phyloP scores from a whole-genome alignment of 2,113 vertebrate genomes.

The Pachycephala philippinensis region DNA sequence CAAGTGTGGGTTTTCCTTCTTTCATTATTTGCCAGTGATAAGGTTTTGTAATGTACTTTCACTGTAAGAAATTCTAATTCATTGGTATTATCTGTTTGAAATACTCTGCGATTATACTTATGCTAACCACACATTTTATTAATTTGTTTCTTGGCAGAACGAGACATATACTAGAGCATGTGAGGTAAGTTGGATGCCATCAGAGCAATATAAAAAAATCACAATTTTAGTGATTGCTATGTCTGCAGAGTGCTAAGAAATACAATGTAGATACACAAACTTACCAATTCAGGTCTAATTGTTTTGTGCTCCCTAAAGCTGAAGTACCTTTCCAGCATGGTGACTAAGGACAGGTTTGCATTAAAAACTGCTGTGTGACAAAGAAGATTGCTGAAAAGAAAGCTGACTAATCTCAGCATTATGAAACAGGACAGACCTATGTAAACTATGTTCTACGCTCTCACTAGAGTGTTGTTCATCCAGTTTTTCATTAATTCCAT shows the following conservation, averaged over 20 bases:
- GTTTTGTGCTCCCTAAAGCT: not conserved
- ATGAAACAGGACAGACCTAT: not conserved
- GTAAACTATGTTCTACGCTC: not conserved
- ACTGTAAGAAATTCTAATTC: not conserved
- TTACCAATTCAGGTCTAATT: not conserved
- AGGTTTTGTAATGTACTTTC: not conserved
- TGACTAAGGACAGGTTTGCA: not conserved
- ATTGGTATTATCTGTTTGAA: not conserved
- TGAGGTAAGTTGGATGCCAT: slow-evolving; percentile 60
- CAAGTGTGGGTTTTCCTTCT: not conserved
- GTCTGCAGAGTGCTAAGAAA: not conserved
- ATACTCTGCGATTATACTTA: not conserved
- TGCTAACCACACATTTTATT: not conserved
- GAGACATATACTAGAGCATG: slow-evolving; percentile 38
- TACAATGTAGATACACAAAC: not conserved
- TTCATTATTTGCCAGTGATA: not conserved
- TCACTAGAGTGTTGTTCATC: not conserved
- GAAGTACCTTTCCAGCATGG: not conserved
- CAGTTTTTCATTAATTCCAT: not conserved
- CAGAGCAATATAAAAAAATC: not conserved
- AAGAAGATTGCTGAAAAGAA: not conserved
- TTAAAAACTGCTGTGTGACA: not conserved
- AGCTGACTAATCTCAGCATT: not conserved
- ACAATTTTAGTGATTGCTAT: not conserved
- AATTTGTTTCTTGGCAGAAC: slow-evolving; percentile 55